Evolutionary conservation across 2,888 invertebrate genomes (phyloP).

Genomic region (Polyploca ridens): DNA sequence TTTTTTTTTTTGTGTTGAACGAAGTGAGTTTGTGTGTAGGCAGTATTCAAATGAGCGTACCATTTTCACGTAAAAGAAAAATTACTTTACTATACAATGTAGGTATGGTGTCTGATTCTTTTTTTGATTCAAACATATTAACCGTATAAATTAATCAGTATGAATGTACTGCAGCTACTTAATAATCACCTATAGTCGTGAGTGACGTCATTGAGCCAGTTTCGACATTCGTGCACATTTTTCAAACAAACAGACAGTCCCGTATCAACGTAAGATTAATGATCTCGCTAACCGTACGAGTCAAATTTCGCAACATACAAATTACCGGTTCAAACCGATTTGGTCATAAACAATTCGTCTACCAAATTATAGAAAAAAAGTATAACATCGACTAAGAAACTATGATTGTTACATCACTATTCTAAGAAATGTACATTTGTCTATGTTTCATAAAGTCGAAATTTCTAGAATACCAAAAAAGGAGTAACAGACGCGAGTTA

Average conservation of each 20-base stretch:
- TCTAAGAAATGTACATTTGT: constrained; percentile 35
- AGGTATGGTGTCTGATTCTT: background rate
- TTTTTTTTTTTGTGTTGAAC: constrained; percentile 43
- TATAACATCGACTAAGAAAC: constrained; percentile 9
- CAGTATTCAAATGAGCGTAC: constrained; percentile 20
- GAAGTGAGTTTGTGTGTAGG: constrained; percentile 28
- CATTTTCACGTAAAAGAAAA: background rate
- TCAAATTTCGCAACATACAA: constrained; percentile 66
- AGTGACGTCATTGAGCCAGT: constrained; percentile 54
- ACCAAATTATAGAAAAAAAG: constrained; percentile 47
- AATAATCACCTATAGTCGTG: constrained; percentile 47
- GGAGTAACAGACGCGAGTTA: constrained; percentile 61
- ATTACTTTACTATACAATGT: background rate
- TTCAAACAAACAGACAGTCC: constrained; percentile 71
- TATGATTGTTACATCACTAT: constrained; percentile 37
- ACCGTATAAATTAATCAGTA: constrained; percentile 14
- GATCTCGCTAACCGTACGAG: constrained; percentile 63
- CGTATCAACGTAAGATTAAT: constrained; percentile 70
- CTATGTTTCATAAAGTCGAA: constrained; percentile 31
- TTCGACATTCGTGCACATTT: constrained; percentile 55
- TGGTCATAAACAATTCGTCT: constrained; percentile 62
- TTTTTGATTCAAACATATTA: background rate
- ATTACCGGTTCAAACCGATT: constrained; percentile 61
- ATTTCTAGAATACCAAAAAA: constrained; percentile 45
- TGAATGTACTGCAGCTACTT: constrained; percentile 27